phyloP scores from a whole-genome alignment of 2,797 vertebrate genomes.

The Crenuchus spilurus region DNA sequence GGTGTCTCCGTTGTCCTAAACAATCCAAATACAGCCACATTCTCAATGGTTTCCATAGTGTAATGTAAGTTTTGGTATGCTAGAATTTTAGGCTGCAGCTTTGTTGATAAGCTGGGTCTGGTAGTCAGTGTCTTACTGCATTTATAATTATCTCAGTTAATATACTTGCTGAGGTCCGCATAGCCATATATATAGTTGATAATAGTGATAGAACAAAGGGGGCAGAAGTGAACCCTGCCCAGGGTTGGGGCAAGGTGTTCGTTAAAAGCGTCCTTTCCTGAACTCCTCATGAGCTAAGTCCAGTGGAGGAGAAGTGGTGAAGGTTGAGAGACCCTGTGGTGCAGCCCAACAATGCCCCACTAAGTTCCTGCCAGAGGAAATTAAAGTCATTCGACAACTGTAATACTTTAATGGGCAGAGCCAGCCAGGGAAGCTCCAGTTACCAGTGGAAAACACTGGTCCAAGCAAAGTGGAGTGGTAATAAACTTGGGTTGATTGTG shows the following conservation, averaged over 20 bases:
- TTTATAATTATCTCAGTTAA: background rate
- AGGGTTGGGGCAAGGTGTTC: constrained; percentile 24
- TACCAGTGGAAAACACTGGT: constrained; percentile 4
- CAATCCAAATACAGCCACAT: background rate
- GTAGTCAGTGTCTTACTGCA: constrained; percentile 4
- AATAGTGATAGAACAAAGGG: constrained; percentile 1
- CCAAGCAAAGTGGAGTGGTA: background rate
- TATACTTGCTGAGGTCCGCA: constrained; percentile 7
- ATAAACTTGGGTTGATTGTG: too few relatives aligned
- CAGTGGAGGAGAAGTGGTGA: constrained; percentile 30
- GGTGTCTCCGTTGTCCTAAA: constrained; percentile 1
- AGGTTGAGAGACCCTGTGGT: constrained; percentile 46
- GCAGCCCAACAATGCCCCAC: constrained; percentile 45
- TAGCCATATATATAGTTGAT: background rate
- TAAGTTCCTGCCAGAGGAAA: constrained; percentile 52
- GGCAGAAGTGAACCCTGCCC: constrained; percentile 26
- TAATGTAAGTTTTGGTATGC: background rate
- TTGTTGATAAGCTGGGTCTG: constrained; percentile 6
- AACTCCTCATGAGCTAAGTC: constrained; percentile 29
- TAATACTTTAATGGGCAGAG: constrained; percentile 40
- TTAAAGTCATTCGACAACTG: constrained; percentile 48
- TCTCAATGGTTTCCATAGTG: background rate
- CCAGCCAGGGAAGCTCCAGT: constrained; percentile 30
- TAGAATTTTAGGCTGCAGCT: background rate
- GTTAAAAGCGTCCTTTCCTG: constrained; percentile 40